These are phyloP conservation scores for Heliconius eleuchia DNA, from an alignment of 1,140 invertebrate species.

Conservation along the genomic window DNA sequence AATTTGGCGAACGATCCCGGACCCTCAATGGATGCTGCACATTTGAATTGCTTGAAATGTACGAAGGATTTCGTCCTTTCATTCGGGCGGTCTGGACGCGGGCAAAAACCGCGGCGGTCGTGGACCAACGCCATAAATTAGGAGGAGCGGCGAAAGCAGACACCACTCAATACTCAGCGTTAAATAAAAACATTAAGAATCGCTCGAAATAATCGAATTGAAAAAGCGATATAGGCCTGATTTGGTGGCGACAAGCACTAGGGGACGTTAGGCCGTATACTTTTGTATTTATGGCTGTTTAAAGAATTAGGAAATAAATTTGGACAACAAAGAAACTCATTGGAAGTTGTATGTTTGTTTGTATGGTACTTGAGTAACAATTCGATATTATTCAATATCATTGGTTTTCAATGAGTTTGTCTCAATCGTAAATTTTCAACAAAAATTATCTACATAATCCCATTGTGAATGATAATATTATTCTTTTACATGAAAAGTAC, in stretches of 20 bases:
- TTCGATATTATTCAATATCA: too few relatives aligned
- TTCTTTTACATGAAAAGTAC: background rate
- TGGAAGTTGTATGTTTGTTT: constrained; percentile 21
- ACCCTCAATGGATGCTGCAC: constrained; percentile 28
- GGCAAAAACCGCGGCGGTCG: constrained; percentile 67
- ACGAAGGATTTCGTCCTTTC: constrained; percentile 28
- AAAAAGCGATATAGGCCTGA: constrained; percentile 70
- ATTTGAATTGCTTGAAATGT: constrained; percentile 18
- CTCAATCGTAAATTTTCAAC: too few relatives aligned
- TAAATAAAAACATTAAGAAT: constrained; percentile 80
- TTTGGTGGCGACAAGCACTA: constrained; percentile 60
- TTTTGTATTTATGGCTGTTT: constrained; percentile 39
- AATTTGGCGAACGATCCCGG: constrained; percentile 22
- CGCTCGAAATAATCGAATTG: constrained; percentile 70
- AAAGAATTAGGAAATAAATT: constrained; percentile 43
- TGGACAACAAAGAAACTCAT: background rate
- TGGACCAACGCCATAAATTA: constrained; percentile 73
- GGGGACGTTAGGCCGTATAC: constrained; percentile 24
- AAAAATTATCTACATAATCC: too few relatives aligned
- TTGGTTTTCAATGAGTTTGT: too few relatives aligned
- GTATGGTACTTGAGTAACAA: constrained; percentile 7
- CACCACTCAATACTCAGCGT: constrained; percentile 70
- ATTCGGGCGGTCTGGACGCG: constrained; percentile 46
- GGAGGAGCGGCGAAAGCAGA: constrained; percentile 65
- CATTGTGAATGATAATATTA: constrained; percentile 19